phyloP scores from a whole-genome alignment of 2,888 invertebrate species.

The Eugnorisma glareosa region DNA sequence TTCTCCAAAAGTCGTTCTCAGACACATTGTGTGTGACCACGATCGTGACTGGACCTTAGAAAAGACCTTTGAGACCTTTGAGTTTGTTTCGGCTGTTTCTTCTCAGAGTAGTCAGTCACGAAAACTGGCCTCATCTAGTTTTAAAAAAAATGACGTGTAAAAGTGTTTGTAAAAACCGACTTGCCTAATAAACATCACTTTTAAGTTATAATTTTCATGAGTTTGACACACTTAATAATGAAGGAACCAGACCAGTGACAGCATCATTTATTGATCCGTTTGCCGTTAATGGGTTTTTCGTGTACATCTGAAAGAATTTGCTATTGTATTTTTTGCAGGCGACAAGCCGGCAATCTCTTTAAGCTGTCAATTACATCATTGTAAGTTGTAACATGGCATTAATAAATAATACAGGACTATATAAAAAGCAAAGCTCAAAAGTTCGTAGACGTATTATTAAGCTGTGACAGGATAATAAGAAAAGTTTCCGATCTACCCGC shows the following conservation, averaged over 20 bases:
- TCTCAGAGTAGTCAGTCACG: too few species aligned
- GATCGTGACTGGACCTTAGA: too few species aligned
- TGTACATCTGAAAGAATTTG: slow-evolving; percentile 7
- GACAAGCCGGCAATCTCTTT: not conserved
- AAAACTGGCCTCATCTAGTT: too few species aligned
- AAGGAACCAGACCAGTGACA: not conserved
- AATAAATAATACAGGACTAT: slow-evolving; percentile 3
- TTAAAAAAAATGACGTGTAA: too few species aligned
- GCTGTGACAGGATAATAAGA: slow-evolving; percentile 31
- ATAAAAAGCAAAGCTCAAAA: slow-evolving; percentile 9
- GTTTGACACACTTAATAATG: not conserved
- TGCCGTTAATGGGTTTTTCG: not conserved
- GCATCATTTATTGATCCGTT: not conserved
- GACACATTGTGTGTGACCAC: too few species aligned
- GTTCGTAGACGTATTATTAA: slow-evolving; percentile 3
- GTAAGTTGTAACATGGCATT: not conserved
- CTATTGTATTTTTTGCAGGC: slow-evolving; percentile 35
- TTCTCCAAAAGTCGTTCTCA: too few species aligned
- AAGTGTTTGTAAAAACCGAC: too few species aligned
- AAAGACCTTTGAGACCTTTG: too few species aligned
- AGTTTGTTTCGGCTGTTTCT: too few species aligned
- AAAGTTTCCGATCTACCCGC: slow-evolving; percentile 23
- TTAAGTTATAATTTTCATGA: not conserved
- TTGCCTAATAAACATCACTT: too few species aligned
- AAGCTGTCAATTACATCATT: not conserved